Evolutionary conservation across 2,113 vertebrate genomes (phyloP), one percentile per base, ranked within the genome.

Genomic region (Corynorhinus townsendii): DNA sequence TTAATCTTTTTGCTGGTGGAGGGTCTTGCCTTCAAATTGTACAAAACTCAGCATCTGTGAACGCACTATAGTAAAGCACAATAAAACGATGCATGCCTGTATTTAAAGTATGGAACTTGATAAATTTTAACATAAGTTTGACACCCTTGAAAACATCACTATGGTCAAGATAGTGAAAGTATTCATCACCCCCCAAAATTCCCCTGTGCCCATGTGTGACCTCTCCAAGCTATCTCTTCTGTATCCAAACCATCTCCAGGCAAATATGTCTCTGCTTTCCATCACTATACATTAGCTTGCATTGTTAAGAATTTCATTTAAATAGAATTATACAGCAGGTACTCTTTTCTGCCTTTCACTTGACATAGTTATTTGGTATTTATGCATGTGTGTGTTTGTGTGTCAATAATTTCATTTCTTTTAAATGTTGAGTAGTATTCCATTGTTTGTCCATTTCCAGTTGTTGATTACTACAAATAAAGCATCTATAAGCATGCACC

Each of bases 261-360:
- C 33, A 38, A 76, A 22, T 20, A n/a, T 26, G 86, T 20, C n/a
- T 17, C 38, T 95, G 22, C 26, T 86, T 83, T 81, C 54, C 52
- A 59, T 86, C 38, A 47, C 43, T 73, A 35, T 49, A 47, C 20
- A 40, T 77, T 69, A 86, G 7, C 47, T 93, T 81, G 43, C 52
- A 54, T 54, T 73, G 28, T 85, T 85, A 85, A 88, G 52, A 64
- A 80, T 91, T 93, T 86, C 89, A 89, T 83, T 83, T 84, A 94
- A 91, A 71, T 85, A 47, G 43, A 85, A 83, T 84, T 33, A 86
- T 82, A 73, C 3, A 40, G 30, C 72, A 68, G 11, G 3, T 22
- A 69, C 1, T 73, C 19, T n/a, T 77, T 85, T 93, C 52, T 35
- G 43, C 54, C 28, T 84, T 84, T 92, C n/a, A 75, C 38, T 91